Conservation (phyloP, 2,888 invertebrate species). For the Agrotis clavis region DNA sequence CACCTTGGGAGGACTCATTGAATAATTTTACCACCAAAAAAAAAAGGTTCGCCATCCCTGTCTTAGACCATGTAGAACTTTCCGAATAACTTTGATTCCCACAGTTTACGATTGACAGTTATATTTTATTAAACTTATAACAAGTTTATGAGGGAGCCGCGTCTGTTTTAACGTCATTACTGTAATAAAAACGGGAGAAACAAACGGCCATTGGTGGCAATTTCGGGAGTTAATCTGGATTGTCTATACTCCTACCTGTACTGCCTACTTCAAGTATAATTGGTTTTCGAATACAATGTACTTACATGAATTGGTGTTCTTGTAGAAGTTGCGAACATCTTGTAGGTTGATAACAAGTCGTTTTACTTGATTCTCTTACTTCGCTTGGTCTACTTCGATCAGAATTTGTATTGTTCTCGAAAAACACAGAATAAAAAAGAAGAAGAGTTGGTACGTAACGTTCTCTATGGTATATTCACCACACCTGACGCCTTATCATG, state of each 20-base stretch:
- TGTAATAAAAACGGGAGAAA: slow-evolving; percentile 49
- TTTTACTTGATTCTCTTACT: neutral
- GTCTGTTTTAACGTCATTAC: slow-evolving; percentile 52
- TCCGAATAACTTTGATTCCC: slow-evolving; percentile 35
- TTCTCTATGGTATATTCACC: too few species aligned
- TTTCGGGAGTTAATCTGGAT: slow-evolving; percentile 9
- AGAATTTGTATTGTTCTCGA: too few species aligned
- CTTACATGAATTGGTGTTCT: neutral
- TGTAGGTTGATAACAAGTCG: neutral
- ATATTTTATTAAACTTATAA: slow-evolving; percentile 56
- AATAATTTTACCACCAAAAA: too few species aligned
- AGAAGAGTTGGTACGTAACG: too few species aligned
- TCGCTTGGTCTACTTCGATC: neutral
- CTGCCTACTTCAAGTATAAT: slow-evolving; percentile 16
- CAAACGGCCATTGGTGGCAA: slow-evolving; percentile 16
- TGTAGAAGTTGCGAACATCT: neutral
- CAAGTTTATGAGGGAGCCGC: slow-evolving; percentile 42
- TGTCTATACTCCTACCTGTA: slow-evolving; percentile 30
- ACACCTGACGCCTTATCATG: too few species aligned
- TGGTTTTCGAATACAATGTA: slow-evolving; percentile 32
- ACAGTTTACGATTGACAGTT: slow-evolving; percentile 43
- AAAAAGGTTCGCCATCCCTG: neutral
- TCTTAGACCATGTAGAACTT: slow-evolving; percentile 38
- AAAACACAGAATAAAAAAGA: too few species aligned
- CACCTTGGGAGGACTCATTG: too few species aligned